phyloP scores from a whole-genome alignment of 2,113 vertebrate genomes.

The Ellobius talpinus region DNA sequence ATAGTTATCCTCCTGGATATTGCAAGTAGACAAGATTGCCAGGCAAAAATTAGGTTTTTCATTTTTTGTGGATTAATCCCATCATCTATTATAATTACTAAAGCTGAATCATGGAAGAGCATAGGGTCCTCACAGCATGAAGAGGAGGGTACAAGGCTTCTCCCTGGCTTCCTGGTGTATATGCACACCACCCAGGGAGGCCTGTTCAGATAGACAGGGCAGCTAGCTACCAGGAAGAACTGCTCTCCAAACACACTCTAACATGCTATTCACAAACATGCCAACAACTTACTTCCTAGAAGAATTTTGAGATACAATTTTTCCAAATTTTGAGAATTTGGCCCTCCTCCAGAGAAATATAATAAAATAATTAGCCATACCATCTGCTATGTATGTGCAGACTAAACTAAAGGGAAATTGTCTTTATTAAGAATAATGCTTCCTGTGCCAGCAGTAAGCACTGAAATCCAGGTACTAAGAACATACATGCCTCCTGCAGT shows the following conservation, averaged over 20 bases:
- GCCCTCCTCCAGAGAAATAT: conserved; percentile 31
- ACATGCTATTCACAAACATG: not conserved
- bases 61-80: conserved; percentile 72
- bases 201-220: not conserved
- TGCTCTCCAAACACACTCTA: not conserved
- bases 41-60: no score
- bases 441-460: not conserved
- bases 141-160: not conserved
- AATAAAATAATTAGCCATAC: conserved; percentile 21
- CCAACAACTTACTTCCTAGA: not conserved
- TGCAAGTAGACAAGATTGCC: no score
- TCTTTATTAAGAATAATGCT: conserved; percentile 47
- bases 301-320: not conserved
- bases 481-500: not conserved
- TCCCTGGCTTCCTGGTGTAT: not conserved
- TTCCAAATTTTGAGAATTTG: not conserved
- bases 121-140: conserved; percentile 25
- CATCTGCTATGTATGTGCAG: not conserved
- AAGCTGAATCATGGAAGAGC: conserved; percentile 37
- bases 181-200: not conserved
- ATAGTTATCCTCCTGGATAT: no score
- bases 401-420: conserved; percentile 36
- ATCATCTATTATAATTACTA: conserved; percentile 56
- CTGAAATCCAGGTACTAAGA: not conserved
- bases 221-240: not conserved